Evolutionary conservation across 2,888 invertebrate species (phyloP).

Genomic region (Heliconius ismenius): DNA sequence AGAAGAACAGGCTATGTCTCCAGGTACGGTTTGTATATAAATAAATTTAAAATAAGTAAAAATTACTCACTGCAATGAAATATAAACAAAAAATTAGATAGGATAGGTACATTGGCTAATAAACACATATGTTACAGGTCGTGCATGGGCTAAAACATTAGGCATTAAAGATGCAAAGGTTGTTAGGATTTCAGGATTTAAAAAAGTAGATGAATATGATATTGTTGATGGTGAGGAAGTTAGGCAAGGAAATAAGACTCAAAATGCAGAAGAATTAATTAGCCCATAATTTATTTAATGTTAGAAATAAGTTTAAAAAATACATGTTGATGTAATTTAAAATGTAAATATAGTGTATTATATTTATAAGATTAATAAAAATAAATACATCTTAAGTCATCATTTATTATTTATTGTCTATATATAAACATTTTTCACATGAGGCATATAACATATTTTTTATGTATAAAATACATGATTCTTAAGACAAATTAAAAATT

Average conservation of each 20-base stretch:
- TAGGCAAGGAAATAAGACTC: conserved; percentile 40
- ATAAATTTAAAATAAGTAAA: not conserved
- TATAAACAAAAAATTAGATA: not conserved
- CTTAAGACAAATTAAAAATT: not conserved
- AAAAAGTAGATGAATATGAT: conserved; percentile 73
- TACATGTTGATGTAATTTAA: not conserved
- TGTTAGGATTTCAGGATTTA: conserved; percentile 77
- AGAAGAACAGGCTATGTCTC: conserved; percentile 79
- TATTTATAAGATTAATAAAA: not conserved
- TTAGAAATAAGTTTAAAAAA: conserved; percentile 26
- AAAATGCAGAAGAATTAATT: conserved; percentile 42
- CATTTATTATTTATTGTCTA: not conserved
- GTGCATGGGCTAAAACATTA: conserved; percentile 80
- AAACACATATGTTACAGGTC: conserved; percentile 64
- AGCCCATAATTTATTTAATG: conserved; percentile 38
- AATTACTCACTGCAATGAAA: not conserved
- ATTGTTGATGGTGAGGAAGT: conserved; percentile 67
- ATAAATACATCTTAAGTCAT: not conserved
- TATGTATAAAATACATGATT: not conserved
- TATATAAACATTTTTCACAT: not conserved
- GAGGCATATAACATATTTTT: not conserved
- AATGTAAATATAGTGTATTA: conserved; percentile 10
- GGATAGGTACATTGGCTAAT: not conserved
- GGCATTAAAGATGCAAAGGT: conserved; percentile 82
- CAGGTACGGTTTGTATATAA: conserved; percentile 72